Conservation (phyloP, 2,113 vertebrate genomes). For the Aegithalos caudatus region DNA sequence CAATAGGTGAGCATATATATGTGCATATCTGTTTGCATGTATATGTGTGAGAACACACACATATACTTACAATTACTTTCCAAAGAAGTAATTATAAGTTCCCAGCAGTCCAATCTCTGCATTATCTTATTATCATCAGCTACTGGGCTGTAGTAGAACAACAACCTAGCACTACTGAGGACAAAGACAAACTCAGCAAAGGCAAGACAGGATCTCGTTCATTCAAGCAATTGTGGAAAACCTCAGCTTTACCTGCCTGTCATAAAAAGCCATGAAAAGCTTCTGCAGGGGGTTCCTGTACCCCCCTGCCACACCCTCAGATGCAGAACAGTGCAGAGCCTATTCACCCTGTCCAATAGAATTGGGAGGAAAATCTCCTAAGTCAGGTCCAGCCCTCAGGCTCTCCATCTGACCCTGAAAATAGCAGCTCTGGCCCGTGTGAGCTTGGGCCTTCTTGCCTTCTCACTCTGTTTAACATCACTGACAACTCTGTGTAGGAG, state of each 20-base stretch:
- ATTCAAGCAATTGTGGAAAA: background rate
- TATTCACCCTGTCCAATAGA: background rate
- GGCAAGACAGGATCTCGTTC: background rate
- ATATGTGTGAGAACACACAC: too few species aligned
- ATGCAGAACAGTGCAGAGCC: background rate
- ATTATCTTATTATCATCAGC: background rate
- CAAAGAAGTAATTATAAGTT: background rate
- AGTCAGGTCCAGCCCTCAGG: background rate
- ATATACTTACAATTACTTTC: background rate
- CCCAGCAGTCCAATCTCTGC: background rate
- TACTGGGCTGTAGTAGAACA: background rate
- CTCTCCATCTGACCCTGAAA: background rate
- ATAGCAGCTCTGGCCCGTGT: background rate
- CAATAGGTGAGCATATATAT: background rate
- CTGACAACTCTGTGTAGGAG: background rate
- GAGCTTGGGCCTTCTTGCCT: background rate
- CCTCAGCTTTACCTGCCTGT: background rate
- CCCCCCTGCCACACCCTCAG: background rate
- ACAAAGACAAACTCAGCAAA: background rate
- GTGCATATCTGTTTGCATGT: background rate
- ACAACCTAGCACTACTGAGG: background rate
- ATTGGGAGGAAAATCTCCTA: background rate
- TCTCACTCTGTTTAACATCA: constrained; percentile 6
- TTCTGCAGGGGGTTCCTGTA: background rate
- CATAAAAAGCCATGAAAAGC: background rate